These are phyloP conservation scores for Zygothrica quintamaculata DNA, from an alignment of 2,888 invertebrate species.

Conservation along the genomic window DNA sequence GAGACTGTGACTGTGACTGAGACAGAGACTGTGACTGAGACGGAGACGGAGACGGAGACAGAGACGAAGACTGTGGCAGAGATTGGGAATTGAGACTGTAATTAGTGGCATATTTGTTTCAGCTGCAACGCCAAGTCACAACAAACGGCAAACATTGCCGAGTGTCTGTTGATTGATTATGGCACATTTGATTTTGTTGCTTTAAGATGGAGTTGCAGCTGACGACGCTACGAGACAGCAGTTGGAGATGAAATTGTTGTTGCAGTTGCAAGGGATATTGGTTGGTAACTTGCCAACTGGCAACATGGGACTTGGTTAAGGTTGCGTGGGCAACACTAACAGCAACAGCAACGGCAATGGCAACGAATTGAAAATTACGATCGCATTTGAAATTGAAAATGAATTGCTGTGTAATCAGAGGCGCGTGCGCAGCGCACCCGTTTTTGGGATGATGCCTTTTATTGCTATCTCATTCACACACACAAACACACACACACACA, in stretches of 20 bases:
- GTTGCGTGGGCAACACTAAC: slow-evolving; percentile 72
- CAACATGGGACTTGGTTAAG: slow-evolving; percentile 16
- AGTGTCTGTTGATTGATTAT: slow-evolving; percentile 70
- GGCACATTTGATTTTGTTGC: slow-evolving; percentile 56
- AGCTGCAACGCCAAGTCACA: slow-evolving; percentile 66
- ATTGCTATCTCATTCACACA: neutral
- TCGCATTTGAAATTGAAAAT: slow-evolving; percentile 56
- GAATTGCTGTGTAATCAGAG: slow-evolving; percentile 64
- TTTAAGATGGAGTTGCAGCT: neutral
- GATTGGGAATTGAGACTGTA: slow-evolving; percentile 57
- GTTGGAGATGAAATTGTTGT: neutral
- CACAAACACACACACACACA: neutral
- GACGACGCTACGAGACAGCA: neutral
- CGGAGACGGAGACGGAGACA: slow-evolving; percentile 30
- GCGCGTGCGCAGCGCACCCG: slow-evolving; percentile 80
- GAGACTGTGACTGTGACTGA: slow-evolving; percentile 9
- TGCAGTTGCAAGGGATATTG: neutral
- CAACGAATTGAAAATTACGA: slow-evolving; percentile 36
- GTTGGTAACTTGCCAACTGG: neutral
- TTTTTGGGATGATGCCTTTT: slow-evolving; percentile 41
- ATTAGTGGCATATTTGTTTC: slow-evolving; percentile 81
- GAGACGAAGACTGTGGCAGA: slow-evolving; percentile 10
- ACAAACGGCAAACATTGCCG: slow-evolving; percentile 51
- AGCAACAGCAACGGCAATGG: too few relatives aligned
- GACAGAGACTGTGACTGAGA: slow-evolving; percentile 33